Base-by-base conservation (phyloP, 1,140 invertebrate species). In the Coenobita brevimanus region DNA sequence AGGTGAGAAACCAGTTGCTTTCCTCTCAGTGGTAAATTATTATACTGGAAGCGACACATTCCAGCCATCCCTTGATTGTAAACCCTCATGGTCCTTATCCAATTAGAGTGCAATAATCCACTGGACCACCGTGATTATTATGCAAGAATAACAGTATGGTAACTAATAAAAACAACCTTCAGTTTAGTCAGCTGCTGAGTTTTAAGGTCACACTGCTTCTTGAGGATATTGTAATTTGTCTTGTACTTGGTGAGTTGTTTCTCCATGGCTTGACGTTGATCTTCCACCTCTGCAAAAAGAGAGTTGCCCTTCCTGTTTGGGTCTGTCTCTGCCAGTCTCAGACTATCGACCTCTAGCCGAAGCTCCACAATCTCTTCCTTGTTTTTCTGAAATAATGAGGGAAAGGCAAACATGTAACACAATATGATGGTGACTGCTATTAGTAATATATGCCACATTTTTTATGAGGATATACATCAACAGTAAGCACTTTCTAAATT, bases 231-330 rank as follows among this genome's bases (percentile, higher is more conserved):
- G 57, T 91, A 89, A 6, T 82, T 90, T 2, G 81, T 82, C 79
- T 86, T 81, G 50, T 90, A 87, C 21, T 54, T 80, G 2, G 64
- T 60, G n/a, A 91, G 79, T 33, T 91, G 80, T 17, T 85, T 54
- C 71, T 91, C 91, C 15, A 90, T 89, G 54, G 89, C 87, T 30
- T 91, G 85, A 24, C 91, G 71, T n/a, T 90, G 89, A 86, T 91
- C 91, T 73, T 91, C 91, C 24, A 91, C 91, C 82, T 91, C 91
- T 6, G 90, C 89, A 89, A 91, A 91, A 36, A 91, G 79, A 33
- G 91, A 91, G 84, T 91, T 91, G 10, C 91, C 91, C 24, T 90
- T 87, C 36, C 82, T 88, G 13, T 54, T 64, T 15, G 91, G 91
- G 67, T 91, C 90, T 3, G 84, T 88, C n/a, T 91, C 79, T 2